Conservation (phyloP, 2,888 invertebrate genomes). For the Heteropelma amictum region DNA sequence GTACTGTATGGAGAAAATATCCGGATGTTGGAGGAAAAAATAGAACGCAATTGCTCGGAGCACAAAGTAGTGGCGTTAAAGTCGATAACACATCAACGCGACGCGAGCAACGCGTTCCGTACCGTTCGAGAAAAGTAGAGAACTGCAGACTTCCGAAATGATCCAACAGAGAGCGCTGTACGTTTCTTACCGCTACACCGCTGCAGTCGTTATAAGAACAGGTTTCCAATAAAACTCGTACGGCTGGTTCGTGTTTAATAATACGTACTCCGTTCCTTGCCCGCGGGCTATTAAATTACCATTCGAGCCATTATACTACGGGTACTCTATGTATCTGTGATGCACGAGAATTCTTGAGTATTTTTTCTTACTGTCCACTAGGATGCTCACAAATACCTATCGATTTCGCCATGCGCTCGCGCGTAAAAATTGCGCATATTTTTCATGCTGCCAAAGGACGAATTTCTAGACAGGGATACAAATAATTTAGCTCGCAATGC, state of each 20-base stretch:
- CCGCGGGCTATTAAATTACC: conserved; percentile 68
- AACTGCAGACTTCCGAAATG: background rate
- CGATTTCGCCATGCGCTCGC: too few relatives aligned
- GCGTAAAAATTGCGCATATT: too few relatives aligned
- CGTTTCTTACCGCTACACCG: background rate
- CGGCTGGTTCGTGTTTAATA: conserved; percentile 74
- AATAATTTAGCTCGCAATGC: conserved; percentile 10
- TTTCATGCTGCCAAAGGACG: background rate
- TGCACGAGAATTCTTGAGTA: conserved; percentile 13
- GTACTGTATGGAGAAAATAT: too few relatives aligned
- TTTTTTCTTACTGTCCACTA: background rate
- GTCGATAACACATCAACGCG: too few relatives aligned
- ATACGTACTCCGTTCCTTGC: conserved; percentile 65
- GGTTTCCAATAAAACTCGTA: conserved; percentile 62
- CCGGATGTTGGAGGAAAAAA: too few relatives aligned
- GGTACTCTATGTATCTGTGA: conserved; percentile 28
- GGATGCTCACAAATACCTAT: background rate
- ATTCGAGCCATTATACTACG: conserved; percentile 53
- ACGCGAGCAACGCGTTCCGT: too few relatives aligned
- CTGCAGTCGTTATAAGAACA: conserved; percentile 62
- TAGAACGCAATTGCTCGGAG: too few relatives aligned
- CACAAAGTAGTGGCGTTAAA: too few relatives aligned
- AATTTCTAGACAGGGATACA: background rate
- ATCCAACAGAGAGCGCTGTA: conserved; percentile 55
- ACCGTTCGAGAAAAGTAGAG: background rate